phyloP scores from a whole-genome alignment of 2,797 vertebrate genomes.

The Trematomus bernacchii region DNA sequence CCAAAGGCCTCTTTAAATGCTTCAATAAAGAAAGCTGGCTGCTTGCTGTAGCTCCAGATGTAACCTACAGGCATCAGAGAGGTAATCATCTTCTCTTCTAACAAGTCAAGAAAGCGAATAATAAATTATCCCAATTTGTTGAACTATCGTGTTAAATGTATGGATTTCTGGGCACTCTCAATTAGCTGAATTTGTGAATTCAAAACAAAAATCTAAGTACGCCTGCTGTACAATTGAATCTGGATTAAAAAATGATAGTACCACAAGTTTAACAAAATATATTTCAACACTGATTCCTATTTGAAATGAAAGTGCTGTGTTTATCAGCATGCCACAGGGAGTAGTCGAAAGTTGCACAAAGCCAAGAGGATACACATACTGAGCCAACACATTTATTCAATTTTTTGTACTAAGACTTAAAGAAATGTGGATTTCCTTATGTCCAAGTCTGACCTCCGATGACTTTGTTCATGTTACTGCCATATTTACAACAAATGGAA shows the following conservation, averaged over 20 bases:
- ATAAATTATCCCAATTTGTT: too few relatives aligned
- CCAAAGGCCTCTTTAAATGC: too few relatives aligned
- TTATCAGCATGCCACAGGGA: neutral
- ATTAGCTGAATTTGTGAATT: too few relatives aligned
- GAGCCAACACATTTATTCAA: slow-evolving; percentile 10
- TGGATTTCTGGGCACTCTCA: too few relatives aligned
- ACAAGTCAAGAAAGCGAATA: neutral
- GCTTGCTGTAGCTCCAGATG: neutral
- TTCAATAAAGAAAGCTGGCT: neutral
- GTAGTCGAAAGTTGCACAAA: neutral
- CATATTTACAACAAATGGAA: neutral
- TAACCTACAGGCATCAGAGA: neutral
- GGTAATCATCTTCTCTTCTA: neutral
- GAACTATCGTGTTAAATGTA: too few relatives aligned
- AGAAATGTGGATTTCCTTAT: slow-evolving; percentile 1
- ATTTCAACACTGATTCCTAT: too few relatives aligned
- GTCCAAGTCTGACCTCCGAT: neutral
- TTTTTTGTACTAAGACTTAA: slow-evolving; percentile 6
- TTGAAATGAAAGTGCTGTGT: too few relatives aligned
- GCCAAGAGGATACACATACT: neutral
- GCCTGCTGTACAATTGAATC: too few relatives aligned
- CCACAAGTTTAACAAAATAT: too few relatives aligned
- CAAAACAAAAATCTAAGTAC: too few relatives aligned
- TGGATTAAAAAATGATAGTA: too few relatives aligned
- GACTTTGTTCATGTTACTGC: neutral